Evolutionary conservation across 2,797 vertebrate species (phyloP), one percentile per base, ranked within the genome.

Genomic region (Coregonus sp.): DNA sequence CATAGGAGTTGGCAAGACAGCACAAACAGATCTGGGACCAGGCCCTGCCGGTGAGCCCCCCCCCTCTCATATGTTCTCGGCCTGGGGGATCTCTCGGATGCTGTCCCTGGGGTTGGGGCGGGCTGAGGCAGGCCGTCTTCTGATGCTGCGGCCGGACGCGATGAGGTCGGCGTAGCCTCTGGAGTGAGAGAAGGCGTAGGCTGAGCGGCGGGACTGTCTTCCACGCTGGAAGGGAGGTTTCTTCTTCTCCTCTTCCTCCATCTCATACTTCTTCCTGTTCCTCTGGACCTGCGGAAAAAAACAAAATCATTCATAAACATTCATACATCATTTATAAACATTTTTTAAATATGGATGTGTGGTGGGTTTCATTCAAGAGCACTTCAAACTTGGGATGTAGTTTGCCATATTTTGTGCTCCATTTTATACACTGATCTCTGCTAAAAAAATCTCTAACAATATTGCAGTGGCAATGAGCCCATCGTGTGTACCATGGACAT

Each of bases 131-230:
- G 91, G 92, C 3, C 92, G 95, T 78, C 93, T 94, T 0, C 94
- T 95, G 25, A 98, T 94, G 92, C 95, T 98, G 68, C 95, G 95
- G 0, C 97, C 97, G 0, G 97, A 95, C 0, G 96, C 86, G 69
- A 99, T 99, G 81, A 99, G 96, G 81, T 98, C 97, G 0, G 96
- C 97, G 0, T 97, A 99, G 2, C 98, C 98, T 0, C 93, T 93
- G 70, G 98, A 97, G 81, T 99, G 98, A 0, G 98, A 99, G 94
- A 99, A 99, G 75, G 97, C 98, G 0, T 99, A 99, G 3, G 95
- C 95, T 0, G 97, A 99, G 76, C 97, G 96, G 0, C 97, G 93
- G 0, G 92, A 92, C 0, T 94, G 92, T 0, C 68, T 16, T 0
- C 95, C 96, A 0, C 97, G 93, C 25, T 93, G 88, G 85, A 99